Evolutionary conservation across 2,888 invertebrate genomes (phyloP), one percentile per base, ranked within the genome.

Genomic region (Stegana nigrithorax): DNA sequence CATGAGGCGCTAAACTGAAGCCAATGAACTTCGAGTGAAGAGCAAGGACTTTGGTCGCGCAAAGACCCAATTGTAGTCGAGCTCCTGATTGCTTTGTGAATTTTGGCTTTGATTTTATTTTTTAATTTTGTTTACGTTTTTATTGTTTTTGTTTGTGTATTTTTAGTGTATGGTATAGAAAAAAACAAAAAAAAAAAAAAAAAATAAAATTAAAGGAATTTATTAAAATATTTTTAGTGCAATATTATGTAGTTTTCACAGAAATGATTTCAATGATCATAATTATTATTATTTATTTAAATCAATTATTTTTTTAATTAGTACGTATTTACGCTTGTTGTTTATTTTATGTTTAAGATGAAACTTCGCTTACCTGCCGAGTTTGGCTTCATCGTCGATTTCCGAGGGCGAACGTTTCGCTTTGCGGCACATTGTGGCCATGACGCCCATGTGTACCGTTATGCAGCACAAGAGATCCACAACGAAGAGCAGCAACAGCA

Each of bases 361-460:
- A n/a, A n/a, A n/a, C n/a, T n/a, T n/a, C n/a, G 77, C 86, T 88
- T 89, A 94, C 94, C 94, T 94, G 88, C 93, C 93, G 65, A 94
- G 87, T 85, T 94, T 94, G 0, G 92, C 89, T 86, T 93, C 93
- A 63, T 94, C 94, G 70, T 94, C 94, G 71, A 93, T 82, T 66
- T 86, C 86, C 2, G 86, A 86, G 29, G 86, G 86, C 32, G 86
- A 84, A 55, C 86, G 81, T 78, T 83, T 86, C 67, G 78, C 78
- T 69, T 79, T 82, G 63, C 90, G 89, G 75, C 91, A 92, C 73
- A 91, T 86, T 29, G 89, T 87, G n/a, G 92, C 91, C 76, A 91
- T 88, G 29, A 92, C 89, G 45, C 92, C 92, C 80, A 91, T 83
- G 63, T 84, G 82, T 4, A 85, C 89, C 86, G 88, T 90, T 87